These are phyloP conservation scores for Stichopus horrens DNA, from an alignment of 53 echinoderm and acorn worm genomes.

Conservation along the genomic window DNA sequence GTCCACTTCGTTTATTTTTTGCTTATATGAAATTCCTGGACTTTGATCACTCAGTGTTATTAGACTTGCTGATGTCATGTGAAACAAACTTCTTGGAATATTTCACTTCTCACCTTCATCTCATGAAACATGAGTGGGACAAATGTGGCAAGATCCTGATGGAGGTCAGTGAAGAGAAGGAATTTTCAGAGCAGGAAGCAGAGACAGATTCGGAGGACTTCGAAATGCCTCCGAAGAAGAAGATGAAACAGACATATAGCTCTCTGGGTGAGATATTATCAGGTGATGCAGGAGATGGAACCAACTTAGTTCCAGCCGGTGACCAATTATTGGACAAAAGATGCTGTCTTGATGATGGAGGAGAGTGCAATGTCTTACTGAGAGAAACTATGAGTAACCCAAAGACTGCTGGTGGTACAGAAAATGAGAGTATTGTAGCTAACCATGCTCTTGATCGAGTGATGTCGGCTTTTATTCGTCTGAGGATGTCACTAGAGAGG, in stretches of 20 bases:
- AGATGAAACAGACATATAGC: not conserved
- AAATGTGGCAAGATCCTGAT: not conserved
- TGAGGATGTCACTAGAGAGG: constrained; percentile 72
- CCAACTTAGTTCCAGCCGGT: not conserved
- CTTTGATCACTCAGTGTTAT: constrained; percentile 76
- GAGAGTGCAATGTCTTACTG: constrained; percentile 21
- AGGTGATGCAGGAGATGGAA: not conserved
- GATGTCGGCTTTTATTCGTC: constrained; percentile 73
- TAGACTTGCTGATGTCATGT: constrained; percentile 84
- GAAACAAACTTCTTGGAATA: constrained; percentile 85
- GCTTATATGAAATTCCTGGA: constrained; percentile 62
- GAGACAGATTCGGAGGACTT: not conserved
- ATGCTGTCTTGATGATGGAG: not conserved
- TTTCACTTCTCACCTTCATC: constrained; percentile 69
- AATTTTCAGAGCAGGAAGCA: not conserved
- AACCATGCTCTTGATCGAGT: constrained; percentile 57
- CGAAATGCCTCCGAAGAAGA: not conserved
- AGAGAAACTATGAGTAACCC: not conserved
- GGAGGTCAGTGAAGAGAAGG: not conserved
- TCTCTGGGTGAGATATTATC: not conserved
- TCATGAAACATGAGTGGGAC: constrained; percentile 60
- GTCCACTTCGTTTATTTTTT: constrained; percentile 73
- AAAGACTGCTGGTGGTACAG: not conserved
- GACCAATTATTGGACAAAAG: not conserved
- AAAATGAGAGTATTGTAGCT: not conserved